These are phyloP conservation scores for Porites divaricata DNA, from an alignment of 92 coral and sea anemone species.

Conservation along the genomic window DNA sequence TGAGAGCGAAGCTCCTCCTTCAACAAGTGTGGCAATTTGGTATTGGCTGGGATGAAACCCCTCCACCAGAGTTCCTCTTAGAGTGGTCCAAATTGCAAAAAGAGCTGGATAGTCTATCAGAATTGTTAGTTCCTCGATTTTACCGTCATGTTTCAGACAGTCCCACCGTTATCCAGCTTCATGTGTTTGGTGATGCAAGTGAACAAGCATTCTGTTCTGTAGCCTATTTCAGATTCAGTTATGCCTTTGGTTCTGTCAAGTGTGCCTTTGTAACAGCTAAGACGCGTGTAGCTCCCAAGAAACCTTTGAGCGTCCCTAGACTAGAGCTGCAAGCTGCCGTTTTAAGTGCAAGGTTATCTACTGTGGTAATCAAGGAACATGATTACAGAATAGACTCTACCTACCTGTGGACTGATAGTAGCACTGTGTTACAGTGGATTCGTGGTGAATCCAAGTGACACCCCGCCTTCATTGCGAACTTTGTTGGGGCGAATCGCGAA, in stretches of 20 bases:
- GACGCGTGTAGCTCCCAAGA: constrained; percentile 60
- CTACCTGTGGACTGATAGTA: constrained; percentile 60
- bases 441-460: constrained; percentile 40
- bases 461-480: constrained; percentile 36
- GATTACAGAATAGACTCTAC: constrained; percentile 35
- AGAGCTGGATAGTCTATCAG: constrained; percentile 37
- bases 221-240: constrained; percentile 40
- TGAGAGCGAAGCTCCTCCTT: constrained; percentile 57
- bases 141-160: constrained; percentile 22
- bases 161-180: constrained; percentile 34
- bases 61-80: constrained; percentile 38
- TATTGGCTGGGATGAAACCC: constrained; percentile 51
- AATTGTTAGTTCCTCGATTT: constrained; percentile 49
- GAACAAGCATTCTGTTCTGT: constrained; percentile 58
- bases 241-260: constrained; percentile 26
- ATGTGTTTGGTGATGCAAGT: constrained; percentile 65
- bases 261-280: constrained; percentile 46
- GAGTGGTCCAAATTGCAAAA: constrained; percentile 64
- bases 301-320: constrained; percentile 55
- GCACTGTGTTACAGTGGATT: constrained; percentile 54
- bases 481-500: too few relatives aligned
- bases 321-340: constrained; percentile 65
- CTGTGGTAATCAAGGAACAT: constrained; percentile 40
- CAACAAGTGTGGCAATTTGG: constrained; percentile 59
- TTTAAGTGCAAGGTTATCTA: constrained; percentile 35